Evolutionary conservation across 1,140 invertebrate species (phyloP).

Genomic region (Ips typographus): DNA sequence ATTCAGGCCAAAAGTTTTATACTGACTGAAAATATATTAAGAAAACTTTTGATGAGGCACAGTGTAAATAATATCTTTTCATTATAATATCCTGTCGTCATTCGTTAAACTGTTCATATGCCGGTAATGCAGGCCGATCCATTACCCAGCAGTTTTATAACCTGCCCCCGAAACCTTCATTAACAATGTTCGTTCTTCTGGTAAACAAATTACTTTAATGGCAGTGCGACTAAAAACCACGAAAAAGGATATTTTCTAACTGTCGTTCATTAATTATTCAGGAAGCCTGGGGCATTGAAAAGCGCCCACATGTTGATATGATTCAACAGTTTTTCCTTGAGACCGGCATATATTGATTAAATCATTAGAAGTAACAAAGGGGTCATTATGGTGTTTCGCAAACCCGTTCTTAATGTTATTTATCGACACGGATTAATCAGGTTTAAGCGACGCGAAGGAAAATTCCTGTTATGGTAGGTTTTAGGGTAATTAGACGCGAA

Average conservation of each 20-base stretch:
- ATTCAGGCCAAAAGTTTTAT: too few species aligned
- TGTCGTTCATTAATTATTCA: conserved; percentile 20
- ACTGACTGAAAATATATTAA: too few species aligned
- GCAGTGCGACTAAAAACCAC: neutral
- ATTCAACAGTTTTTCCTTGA: conserved; percentile 30
- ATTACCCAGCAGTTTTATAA: too few species aligned
- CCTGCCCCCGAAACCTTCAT: too few species aligned
- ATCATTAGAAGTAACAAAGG: conserved; percentile 18
- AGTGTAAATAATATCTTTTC: too few species aligned
- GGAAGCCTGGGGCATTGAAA: conserved; percentile 11
- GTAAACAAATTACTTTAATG: conserved; percentile 3
- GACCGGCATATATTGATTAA: conserved; percentile 24
- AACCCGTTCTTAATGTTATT: neutral
- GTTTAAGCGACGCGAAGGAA: neutral
- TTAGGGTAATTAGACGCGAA: too few species aligned
- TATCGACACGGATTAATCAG: neutral
- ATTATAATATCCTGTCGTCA: too few species aligned
- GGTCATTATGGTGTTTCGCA: conserved; percentile 18
- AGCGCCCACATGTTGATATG: conserved; percentile 27
- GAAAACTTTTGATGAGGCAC: too few species aligned
- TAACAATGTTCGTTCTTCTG: neutral
- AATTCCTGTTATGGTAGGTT: too few species aligned
- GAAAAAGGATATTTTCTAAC: conserved; percentile 21
- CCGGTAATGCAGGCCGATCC: too few species aligned
- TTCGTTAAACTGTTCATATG: too few species aligned